Conservation (phyloP, 2,797 vertebrate genomes). For the Lates japonicus region DNA sequence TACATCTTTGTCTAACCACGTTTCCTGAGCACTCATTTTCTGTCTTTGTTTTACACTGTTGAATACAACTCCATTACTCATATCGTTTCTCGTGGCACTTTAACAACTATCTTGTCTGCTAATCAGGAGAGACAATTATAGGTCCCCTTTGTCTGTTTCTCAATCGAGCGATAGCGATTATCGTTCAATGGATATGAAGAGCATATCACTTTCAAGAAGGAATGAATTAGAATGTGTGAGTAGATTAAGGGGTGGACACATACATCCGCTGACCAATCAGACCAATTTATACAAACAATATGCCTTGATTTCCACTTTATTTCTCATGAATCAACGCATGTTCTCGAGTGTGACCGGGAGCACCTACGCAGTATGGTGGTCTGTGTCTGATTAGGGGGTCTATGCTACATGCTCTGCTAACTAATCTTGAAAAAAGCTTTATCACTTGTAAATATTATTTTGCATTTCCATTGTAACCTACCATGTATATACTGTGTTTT, state of each 20-base stretch:
- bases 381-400: constrained; percentile 44
- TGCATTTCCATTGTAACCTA: neutral
- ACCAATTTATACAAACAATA: constrained; percentile 70
- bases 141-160: constrained; percentile 81
- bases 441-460: constrained; percentile 12
- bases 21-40: constrained; percentile 65
- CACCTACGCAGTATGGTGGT: constrained; percentile 69
- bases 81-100: constrained; percentile 29
- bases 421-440: constrained; percentile 11
- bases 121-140: constrained; percentile 77
- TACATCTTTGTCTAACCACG: constrained; percentile 59
- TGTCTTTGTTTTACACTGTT: constrained; percentile 66
- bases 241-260: constrained; percentile 63
- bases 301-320: constrained; percentile 73
- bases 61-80: constrained; percentile 54
- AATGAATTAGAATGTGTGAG: constrained; percentile 98
- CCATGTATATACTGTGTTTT: no score
- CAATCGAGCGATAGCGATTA: constrained; percentile 99
- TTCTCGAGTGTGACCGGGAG: constrained; percentile 64
- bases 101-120: constrained; percentile 68
- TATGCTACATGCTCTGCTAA: constrained; percentile 20
- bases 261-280: constrained; percentile 54
- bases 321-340: constrained; percentile 60
- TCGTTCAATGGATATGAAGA: constrained; percentile 99
- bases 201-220: constrained; percentile 99